Conservation (phyloP, 1,140 invertebrate species). For the Gryllus bimaculatus region DNA sequence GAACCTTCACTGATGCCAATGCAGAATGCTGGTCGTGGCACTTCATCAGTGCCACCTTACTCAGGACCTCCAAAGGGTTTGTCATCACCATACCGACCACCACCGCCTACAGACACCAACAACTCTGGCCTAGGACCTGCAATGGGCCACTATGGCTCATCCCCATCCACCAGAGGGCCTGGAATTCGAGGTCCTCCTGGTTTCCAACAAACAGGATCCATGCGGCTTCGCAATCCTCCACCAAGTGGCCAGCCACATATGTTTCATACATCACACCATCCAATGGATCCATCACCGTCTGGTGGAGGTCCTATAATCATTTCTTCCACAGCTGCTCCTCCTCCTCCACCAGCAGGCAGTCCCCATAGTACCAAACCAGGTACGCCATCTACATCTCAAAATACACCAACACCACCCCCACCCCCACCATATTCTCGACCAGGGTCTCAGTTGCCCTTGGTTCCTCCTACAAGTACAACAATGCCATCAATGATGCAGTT, state of each 20-base stretch:
- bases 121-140: neutral
- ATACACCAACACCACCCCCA: slow-evolving; percentile 16
- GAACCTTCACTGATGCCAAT: slow-evolving; percentile 8
- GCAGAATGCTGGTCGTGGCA: neutral
- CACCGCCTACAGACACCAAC: slow-evolving; percentile 26
- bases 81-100: slow-evolving; percentile 37
- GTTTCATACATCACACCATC: slow-evolving; percentile 41
- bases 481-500: neutral
- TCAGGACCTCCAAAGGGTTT: slow-evolving; percentile 34
- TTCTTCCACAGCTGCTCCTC: slow-evolving; percentile 11
- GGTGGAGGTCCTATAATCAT: slow-evolving; percentile 42
- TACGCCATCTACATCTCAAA: neutral
- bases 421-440: slow-evolving; percentile 20
- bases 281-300: slow-evolving; percentile 45
- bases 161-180: slow-evolving; percentile 2
- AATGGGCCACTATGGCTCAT: slow-evolving; percentile 9
- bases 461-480: neutral
- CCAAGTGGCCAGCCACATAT: slow-evolving; percentile 29
- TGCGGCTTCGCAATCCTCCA: slow-evolving; percentile 32
- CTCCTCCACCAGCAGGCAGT: slow-evolving; percentile 12
- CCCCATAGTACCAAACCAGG: slow-evolving; percentile 13
- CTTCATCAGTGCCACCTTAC: slow-evolving; percentile 16
- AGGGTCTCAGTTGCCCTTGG: neutral
- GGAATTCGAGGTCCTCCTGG: slow-evolving; percentile 5
- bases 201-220: neutral